Evolutionary conservation across 1,140 invertebrate species (phyloP).

Genomic region (Drosophila parabipectinata): DNA sequence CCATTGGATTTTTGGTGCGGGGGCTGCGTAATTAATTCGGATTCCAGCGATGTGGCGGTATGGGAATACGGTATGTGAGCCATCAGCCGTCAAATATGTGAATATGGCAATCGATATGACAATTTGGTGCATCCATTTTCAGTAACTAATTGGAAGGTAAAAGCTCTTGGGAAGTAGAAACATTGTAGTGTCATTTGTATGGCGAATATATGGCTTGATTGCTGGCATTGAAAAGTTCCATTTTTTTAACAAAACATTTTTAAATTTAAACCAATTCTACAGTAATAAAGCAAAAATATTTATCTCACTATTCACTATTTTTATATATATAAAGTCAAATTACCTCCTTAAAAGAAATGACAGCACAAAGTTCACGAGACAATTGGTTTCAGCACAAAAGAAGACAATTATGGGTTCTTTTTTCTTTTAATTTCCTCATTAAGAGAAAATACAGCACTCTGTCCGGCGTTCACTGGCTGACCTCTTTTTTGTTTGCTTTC

Average conservation of each 20-base stretch:
- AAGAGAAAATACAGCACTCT: background rate
- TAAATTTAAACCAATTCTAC: too few species aligned
- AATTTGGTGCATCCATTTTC: constrained; percentile 49
- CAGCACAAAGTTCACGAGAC: constrained; percentile 20
- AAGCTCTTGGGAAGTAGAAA: constrained; percentile 15
- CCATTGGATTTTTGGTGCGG: constrained; percentile 34
- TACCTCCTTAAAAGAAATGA: background rate
- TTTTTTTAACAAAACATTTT: background rate
- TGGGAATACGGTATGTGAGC: constrained; percentile 22
- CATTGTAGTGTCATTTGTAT: background rate
- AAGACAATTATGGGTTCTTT: background rate
- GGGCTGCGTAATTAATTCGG: constrained; percentile 59
- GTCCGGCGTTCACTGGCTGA: constrained; percentile 14
- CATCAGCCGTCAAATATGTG: constrained; percentile 31
- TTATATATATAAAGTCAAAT: too few species aligned
- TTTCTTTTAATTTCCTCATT: constrained; percentile 43
- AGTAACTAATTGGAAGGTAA: constrained; percentile 49
- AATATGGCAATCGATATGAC: constrained; percentile 59
- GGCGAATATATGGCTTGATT: constrained; percentile 21
- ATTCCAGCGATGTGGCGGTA: constrained; percentile 8
- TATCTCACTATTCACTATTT: too few species aligned
- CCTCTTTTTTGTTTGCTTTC: constrained; percentile 21
- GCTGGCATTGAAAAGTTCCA: constrained; percentile 10
- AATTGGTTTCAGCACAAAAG: constrained; percentile 6
- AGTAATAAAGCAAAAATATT: too few species aligned